These are phyloP conservation scores for Clarias platycephalus DNA, from an alignment of 2,797 vertebrate species.

Conservation along the genomic window DNA sequence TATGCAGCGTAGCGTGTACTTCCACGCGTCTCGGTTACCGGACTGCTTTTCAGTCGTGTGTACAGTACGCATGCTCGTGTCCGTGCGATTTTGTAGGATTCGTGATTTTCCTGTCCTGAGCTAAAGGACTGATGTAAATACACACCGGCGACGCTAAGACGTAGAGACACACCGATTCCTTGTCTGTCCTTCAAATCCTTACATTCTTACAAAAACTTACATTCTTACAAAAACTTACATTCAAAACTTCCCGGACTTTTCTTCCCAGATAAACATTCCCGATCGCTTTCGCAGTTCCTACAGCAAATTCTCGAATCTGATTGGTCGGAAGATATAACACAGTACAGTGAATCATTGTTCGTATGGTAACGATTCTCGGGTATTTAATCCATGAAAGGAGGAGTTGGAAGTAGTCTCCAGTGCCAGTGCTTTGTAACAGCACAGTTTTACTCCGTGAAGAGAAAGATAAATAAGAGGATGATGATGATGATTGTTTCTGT, in stretches of 20 bases:
- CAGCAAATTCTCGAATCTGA: background rate
- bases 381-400: background rate
- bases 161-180: slow-evolving; percentile 9
- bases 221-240: background rate
- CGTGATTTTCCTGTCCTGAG: background rate
- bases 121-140: background rate
- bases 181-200: too few relatives aligned
- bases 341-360: background rate
- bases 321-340: background rate
- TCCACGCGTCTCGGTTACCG: slow-evolving; percentile 27
- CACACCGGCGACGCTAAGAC: too few relatives aligned
- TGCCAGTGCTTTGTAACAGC: background rate
- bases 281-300: background rate
- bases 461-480: too few relatives aligned
- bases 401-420: background rate
- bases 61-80: slow-evolving; percentile 14
- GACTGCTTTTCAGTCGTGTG: background rate
- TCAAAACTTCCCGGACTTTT: background rate
- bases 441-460: background rate
- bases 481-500: too few relatives aligned
- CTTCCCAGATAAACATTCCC: background rate
- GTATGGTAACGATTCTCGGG: background rate
- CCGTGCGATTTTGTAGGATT: background rate
- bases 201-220: background rate
- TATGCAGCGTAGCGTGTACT: slow-evolving; percentile 48